A percentile compares a stretch with the other conserved stretches of the same genome.
phyloP scores from a whole-genome alignment of 2,888 invertebrate genomes.

The Hipparchia semele region DNA sequence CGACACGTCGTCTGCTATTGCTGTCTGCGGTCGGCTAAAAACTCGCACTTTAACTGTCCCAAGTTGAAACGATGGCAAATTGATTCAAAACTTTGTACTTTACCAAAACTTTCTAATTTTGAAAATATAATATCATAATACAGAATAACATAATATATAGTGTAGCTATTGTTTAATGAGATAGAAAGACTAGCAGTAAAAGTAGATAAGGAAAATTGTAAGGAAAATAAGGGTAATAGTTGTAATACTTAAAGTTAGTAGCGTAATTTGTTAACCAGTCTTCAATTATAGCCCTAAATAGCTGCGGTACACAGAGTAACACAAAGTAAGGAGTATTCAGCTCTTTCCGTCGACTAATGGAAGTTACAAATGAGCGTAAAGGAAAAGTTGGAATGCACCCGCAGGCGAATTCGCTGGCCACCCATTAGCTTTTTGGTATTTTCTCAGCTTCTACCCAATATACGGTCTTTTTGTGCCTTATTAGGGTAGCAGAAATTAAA shows the following conservation, averaged over 20 bases:
- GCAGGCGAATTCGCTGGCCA: constrained; percentile 49
- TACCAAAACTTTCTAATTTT: too few relatives aligned
- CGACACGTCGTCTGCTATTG: too few relatives aligned
- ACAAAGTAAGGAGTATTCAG: constrained; percentile 30
- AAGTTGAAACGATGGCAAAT: too few relatives aligned
- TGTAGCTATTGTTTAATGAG: too few relatives aligned
- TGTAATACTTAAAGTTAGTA: constrained; percentile 8
- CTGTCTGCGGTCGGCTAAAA: too few relatives aligned
- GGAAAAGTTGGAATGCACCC: constrained; percentile 54
- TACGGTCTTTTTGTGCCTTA: not conserved
- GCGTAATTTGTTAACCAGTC: constrained; percentile 18
- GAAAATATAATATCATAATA: too few relatives aligned
- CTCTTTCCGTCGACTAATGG: constrained; percentile 40
- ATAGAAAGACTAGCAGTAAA: too few relatives aligned
- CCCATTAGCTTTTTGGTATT: constrained; percentile 28
- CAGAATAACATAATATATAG: too few relatives aligned
- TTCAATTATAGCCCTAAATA: constrained; percentile 24
- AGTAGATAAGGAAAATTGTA: not conserved
- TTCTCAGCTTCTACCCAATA: constrained; percentile 14
- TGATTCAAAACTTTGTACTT: too few relatives aligned
- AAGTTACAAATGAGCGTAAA: constrained; percentile 51
- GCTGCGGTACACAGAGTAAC: constrained; percentile 24
- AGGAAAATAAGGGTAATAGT: not conserved
- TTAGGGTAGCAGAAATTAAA: not conserved
- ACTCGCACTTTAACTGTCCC: too few relatives aligned